A percentile compares a stretch with the other conserved stretches of the same genome.
Conservation (phyloP, 2,113 vertebrate genomes). For the Apteryx owenii region DNA sequence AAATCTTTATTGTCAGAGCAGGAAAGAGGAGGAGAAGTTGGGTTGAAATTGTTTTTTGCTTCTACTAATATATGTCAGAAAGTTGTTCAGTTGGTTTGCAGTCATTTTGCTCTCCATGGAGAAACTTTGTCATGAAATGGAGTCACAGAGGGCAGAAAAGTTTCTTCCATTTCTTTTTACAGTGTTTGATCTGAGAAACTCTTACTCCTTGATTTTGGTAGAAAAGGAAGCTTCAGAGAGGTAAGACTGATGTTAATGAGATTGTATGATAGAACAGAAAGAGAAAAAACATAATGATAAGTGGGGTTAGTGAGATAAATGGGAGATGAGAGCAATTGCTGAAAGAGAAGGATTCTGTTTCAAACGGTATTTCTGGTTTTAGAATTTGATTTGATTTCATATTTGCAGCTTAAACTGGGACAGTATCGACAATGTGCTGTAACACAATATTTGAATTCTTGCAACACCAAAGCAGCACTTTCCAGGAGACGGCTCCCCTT, state of each 20-base stretch:
- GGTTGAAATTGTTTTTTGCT: neutral
- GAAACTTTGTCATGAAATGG: neutral
- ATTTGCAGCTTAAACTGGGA: neutral
- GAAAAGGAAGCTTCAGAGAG: neutral
- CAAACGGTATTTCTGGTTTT: neutral
- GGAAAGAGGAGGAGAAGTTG: neutral
- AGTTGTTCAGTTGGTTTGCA: neutral
- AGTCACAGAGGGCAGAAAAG: neutral
- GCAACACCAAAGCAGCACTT: neutral
- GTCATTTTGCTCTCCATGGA: neutral
- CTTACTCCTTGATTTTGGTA: neutral
- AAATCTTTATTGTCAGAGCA: neutral
- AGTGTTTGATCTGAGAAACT: neutral
- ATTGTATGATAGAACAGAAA: neutral
- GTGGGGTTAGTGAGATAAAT: neutral
- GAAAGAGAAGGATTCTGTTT: neutral
- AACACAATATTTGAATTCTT: neutral
- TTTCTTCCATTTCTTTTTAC: neutral
- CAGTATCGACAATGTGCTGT: neutral
- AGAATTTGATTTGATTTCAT: neutral
- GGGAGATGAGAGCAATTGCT: neutral
- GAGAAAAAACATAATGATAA: neutral
- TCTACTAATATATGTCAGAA: neutral
- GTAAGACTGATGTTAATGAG: neutral
- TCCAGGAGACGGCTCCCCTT: neutral